Base-by-base conservation (phyloP, 2,113 vertebrate species). In the Chaetura pelagica region DNA sequence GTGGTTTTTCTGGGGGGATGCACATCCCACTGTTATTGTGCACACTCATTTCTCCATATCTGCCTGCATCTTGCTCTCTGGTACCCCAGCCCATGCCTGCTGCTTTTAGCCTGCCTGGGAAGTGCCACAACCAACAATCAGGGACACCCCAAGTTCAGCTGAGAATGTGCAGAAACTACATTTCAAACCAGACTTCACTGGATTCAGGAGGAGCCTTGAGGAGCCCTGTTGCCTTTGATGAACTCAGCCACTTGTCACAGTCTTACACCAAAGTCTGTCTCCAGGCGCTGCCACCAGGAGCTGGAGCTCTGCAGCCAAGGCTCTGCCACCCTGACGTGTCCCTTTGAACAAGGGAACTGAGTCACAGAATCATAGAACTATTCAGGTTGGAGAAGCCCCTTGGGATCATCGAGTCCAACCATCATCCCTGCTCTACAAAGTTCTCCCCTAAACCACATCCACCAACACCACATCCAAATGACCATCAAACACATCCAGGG, bases 231-330 rank as follows among this genome's bases (percentile, higher is more conserved):
- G 16, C 18, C 66, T 62, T 49, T 29, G 7, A 9, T 7, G 22
- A 29, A 3, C 44, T 23, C 2, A 0, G 3, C 19, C 48, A 30
- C 8, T 16, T 51, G 17, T 73, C 38, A 15, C 11, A 11, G 35
- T 3, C 6, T n/a, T n/a, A 5, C 7, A 69, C 17, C 30, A 3
- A 58, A 59, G 32, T 61, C 32, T 13, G 24, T 10, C 61, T 20
- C 11, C 0, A 0, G 17, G 18, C 0, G 0, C 29, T 64, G 61
- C 4, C 24, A 61, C 61, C 82, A 21, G 46, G 13, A 81, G 30
- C 44, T 38, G 80, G 13, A 63, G 29, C 34, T 78, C n/a, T 4
- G 10, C 15, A 15, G 73, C 44, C 38, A 40, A 54, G 34, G 7
- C 30, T 21, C 42, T 15, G 44, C 38, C 8, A 22, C 22, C 40